Conservation (phyloP, 2,113 vertebrate genomes). For the Donacobius atricapilla region DNA sequence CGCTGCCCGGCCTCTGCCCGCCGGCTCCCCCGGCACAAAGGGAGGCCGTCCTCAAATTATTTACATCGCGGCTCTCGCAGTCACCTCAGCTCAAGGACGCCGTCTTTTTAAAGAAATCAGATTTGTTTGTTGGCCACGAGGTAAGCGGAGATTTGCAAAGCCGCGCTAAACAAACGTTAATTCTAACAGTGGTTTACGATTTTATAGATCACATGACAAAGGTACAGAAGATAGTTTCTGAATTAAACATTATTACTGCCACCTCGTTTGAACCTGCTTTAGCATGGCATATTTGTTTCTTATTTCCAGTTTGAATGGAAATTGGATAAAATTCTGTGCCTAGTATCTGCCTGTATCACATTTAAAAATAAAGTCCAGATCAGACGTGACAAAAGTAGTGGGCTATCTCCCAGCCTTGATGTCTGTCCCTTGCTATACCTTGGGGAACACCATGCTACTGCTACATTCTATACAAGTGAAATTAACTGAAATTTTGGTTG, state of each 20-base stretch:
- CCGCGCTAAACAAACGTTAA: neutral
- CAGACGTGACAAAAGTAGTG: neutral
- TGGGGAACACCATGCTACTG: neutral
- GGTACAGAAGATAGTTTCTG: neutral
- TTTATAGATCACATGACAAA: neutral
- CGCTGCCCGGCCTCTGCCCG: neutral
- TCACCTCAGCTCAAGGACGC: neutral
- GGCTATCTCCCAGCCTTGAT: neutral
- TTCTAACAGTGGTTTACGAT: neutral
- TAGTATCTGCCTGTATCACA: neutral
- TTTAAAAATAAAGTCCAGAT: neutral
- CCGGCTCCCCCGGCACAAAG: too few relatives aligned
- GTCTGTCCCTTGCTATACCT: neutral
- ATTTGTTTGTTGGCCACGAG: neutral
- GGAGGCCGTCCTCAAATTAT: too few relatives aligned
- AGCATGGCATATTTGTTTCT: neutral
- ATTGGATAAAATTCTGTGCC: neutral
- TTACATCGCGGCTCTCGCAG: neutral
- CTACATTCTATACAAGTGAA: neutral
- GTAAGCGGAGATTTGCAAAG: neutral
- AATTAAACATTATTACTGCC: neutral
- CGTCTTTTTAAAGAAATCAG: neutral
- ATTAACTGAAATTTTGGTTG: neutral
- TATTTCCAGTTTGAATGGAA: neutral
- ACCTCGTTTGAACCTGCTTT: neutral